A percentile compares a stretch with the other conserved stretches of the same genome.
Evolutionary conservation across 2,797 vertebrate species (phyloP).

Genomic region (Xerus rutilus): DNA sequence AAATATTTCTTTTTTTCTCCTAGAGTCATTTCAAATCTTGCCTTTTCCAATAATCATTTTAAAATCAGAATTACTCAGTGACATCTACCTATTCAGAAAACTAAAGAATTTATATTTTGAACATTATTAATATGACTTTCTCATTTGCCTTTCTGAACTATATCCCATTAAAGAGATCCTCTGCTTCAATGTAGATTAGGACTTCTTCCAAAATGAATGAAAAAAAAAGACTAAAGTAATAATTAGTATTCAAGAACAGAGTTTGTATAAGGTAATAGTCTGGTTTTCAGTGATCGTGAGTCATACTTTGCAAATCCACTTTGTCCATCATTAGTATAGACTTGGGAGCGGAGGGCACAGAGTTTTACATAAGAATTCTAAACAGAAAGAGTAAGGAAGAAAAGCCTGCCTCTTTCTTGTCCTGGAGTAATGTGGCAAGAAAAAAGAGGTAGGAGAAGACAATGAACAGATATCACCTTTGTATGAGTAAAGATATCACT

Average conservation of each 20-base stretch:
- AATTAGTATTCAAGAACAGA: slow-evolving; percentile 51
- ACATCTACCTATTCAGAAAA: background rate
- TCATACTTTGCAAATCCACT: background rate
- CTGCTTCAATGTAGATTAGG: background rate
- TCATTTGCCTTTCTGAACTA: slow-evolving; percentile 40
- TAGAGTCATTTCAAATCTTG: background rate
- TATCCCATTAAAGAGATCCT: background rate
- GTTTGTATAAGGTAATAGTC: background rate
- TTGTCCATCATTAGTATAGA: background rate
- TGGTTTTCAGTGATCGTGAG: background rate
- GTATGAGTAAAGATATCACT: background rate
- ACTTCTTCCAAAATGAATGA: slow-evolving; percentile 42
- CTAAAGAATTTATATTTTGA: background rate
- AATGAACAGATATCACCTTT: background rate
- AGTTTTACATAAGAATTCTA: slow-evolving; percentile 5
- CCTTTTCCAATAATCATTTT: background rate
- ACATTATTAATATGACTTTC: slow-evolving; percentile 25
- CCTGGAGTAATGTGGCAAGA: background rate
- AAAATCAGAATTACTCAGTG: slow-evolving; percentile 7
- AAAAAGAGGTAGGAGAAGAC: background rate
- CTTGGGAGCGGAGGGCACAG: background rate
- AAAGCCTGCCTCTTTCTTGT: background rate
- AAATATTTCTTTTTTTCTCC: background rate
- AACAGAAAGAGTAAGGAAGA: background rate
- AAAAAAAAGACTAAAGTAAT: slow-evolving; percentile 1